Conservation (phyloP, 2,797 vertebrate species). For the Eremophila alpestris region DNA sequence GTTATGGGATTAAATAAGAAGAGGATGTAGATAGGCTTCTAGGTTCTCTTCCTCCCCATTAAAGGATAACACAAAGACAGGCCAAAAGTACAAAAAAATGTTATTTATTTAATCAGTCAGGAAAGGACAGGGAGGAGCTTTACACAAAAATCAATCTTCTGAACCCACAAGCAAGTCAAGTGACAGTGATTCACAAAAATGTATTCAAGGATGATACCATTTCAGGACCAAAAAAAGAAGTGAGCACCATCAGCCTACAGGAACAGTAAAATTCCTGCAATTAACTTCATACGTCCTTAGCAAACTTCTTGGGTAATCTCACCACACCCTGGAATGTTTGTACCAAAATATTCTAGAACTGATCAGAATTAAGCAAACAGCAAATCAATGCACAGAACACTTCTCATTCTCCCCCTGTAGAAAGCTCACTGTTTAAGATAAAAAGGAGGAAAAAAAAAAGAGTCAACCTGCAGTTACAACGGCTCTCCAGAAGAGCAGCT, state of each 20-base stretch:
- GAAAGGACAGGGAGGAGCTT: neutral
- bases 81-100: constrained; percentile 36
- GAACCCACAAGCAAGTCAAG: neutral
- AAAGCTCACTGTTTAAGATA: neutral
- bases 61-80: neutral
- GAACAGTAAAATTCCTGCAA: neutral
- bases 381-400: neutral
- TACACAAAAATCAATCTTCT: neutral
- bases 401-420: neutral
- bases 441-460: neutral
- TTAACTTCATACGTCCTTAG: neutral
- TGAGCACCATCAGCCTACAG: neutral
- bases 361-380: neutral
- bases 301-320: neutral
- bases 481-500: neutral
- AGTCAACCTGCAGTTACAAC: neutral
- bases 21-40: neutral
- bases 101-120: constrained; percentile 3
- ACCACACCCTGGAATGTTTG: neutral
- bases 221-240: neutral
- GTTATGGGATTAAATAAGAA: neutral
- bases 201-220: neutral
- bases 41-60: neutral
- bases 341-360: neutral
- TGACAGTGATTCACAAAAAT: neutral